Conservation (phyloP, 2,113 vertebrate species). For the Pomatostomus ruficeps region DNA sequence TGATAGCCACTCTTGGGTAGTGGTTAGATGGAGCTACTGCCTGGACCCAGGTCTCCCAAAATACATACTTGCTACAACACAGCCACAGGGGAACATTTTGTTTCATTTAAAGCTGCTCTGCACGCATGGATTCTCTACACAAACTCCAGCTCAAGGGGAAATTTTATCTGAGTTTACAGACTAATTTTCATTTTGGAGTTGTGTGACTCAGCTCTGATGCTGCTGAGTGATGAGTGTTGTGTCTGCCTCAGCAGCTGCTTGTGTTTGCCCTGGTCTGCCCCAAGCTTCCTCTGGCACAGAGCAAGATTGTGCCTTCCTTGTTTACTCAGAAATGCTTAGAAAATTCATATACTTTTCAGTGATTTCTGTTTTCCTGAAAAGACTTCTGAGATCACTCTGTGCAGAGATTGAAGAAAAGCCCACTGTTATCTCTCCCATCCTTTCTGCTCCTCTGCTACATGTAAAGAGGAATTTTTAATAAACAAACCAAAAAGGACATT, state of each 20-base stretch:
- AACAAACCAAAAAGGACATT: background rate
- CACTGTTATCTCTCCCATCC: background rate
- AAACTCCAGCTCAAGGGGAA: background rate
- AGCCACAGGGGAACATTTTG: background rate
- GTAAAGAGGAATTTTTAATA: background rate
- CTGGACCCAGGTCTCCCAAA: background rate
- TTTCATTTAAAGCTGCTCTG: background rate
- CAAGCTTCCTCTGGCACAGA: background rate
- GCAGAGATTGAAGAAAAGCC: background rate
- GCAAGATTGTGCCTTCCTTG: background rate
- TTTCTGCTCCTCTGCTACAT: background rate
- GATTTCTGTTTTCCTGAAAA: background rate
- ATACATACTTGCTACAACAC: background rate
- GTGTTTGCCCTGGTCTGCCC: background rate
- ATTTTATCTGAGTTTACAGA: background rate
- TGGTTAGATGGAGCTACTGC: background rate
- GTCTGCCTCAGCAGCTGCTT: background rate
- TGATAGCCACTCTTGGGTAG: background rate
- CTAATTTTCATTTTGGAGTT: background rate
- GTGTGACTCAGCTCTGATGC: background rate
- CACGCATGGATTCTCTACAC: background rate
- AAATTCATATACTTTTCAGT: background rate
- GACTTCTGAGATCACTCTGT: background rate
- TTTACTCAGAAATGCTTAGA: background rate
- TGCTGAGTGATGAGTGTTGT: background rate